phyloP scores from a whole-genome alignment of 2,888 invertebrate genomes.

The Tuta absoluta region DNA sequence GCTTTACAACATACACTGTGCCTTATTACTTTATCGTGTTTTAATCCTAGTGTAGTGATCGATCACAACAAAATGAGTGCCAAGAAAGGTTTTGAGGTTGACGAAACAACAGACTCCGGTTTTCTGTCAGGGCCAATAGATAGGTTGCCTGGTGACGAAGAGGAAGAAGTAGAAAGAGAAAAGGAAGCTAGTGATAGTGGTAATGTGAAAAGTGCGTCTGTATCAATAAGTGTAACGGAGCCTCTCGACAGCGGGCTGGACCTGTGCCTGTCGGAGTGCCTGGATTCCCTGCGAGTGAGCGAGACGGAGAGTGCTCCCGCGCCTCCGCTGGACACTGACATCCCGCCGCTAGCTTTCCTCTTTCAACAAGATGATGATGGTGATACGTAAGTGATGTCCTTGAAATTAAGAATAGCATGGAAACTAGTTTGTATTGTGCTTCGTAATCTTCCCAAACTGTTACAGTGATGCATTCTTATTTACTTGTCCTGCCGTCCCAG shows the following conservation, averaged over 20 bases:
- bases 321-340: slow-evolving; percentile 42
- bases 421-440: too few species aligned
- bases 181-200: slow-evolving; percentile 38
- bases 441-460: too few species aligned
- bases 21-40: slow-evolving; percentile 18
- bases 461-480: too few species aligned
- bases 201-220: slow-evolving; percentile 45
- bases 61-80: slow-evolving; percentile 64
- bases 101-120: slow-evolving; percentile 66
- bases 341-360: slow-evolving; percentile 83
- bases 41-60: slow-evolving; percentile 36
- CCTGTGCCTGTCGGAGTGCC: slow-evolving; percentile 81
- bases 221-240: slow-evolving; percentile 36
- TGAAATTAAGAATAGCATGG: background rate
- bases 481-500: too few species aligned
- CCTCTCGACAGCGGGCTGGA: slow-evolving; percentile 83
- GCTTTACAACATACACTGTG: slow-evolving; percentile 35
- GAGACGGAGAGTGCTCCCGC: slow-evolving; percentile 38
- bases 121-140: slow-evolving; percentile 60
- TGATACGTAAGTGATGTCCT: slow-evolving; percentile 87
- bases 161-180: slow-evolving; percentile 36
- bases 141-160: slow-evolving; percentile 45
- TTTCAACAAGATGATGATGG: slow-evolving; percentile 91
- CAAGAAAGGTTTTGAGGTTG: slow-evolving; percentile 62
- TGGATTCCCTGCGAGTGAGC: slow-evolving; percentile 78